These are phyloP conservation scores for Malaclemys terrapin DNA, from an alignment of 2,113 vertebrate species.

Conservation along the genomic window DNA sequence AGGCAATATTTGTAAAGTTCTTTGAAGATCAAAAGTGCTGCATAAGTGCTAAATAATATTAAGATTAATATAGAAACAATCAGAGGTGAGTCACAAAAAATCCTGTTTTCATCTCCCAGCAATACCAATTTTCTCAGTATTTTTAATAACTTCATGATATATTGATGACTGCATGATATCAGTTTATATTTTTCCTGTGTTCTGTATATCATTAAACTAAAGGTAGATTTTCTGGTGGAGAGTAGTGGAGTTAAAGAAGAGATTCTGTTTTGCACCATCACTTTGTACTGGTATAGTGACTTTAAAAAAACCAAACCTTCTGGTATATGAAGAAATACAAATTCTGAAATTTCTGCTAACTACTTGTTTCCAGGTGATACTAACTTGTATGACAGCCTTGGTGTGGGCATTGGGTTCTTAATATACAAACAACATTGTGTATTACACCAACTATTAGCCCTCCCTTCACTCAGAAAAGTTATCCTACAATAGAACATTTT, in stretches of 20 bases:
- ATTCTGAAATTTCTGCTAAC: constrained; percentile 23
- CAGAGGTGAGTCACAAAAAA: not conserved
- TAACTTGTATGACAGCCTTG: not conserved
- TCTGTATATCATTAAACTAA: not conserved
- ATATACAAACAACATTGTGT: not conserved
- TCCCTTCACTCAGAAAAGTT: not conserved
- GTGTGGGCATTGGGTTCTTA: not conserved
- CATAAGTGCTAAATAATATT: not conserved
- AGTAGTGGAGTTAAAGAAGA: fast-evolving
- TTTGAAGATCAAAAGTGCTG: constrained; percentile 13
- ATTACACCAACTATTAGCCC: not conserved
- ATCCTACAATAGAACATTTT: not conserved
- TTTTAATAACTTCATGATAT: not conserved
- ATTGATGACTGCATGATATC: not conserved
- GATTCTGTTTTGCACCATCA: not conserved
- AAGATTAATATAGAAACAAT: not conserved
- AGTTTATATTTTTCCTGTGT: not conserved
- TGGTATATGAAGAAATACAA: constrained; percentile 13
- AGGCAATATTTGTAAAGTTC: constrained; percentile 14
- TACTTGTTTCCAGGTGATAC: constrained; percentile 1
- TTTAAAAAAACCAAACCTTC: not conserved
- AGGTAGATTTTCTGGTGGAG: not conserved
- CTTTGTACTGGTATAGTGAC: not conserved
- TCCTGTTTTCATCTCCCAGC: not conserved
- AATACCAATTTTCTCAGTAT: not conserved